Evolutionary conservation across 2,888 invertebrate species (phyloP).

Genomic region (Leucoptera coffeella): DNA sequence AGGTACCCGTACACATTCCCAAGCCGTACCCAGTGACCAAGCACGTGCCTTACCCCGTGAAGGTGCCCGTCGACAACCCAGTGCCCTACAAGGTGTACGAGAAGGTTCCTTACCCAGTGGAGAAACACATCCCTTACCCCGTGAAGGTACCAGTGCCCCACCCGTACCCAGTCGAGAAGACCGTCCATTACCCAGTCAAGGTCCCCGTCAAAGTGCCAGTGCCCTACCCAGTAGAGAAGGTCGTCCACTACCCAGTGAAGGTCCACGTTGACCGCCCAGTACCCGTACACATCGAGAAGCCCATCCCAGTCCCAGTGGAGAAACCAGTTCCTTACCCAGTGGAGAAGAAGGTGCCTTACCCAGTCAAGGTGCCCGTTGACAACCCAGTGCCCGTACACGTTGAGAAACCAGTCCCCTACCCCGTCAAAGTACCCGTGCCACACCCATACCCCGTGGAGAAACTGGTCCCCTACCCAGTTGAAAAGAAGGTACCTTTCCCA

Average conservation of each 20-base stretch:
- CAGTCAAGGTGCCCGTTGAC: slow-evolving; percentile 62
- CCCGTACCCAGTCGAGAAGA: slow-evolving; percentile 69
- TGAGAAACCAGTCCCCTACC: slow-evolving; percentile 71
- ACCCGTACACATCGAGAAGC: slow-evolving; percentile 62
- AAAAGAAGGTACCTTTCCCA: slow-evolving; percentile 59
- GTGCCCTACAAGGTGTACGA: slow-evolving; percentile 62
- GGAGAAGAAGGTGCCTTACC: slow-evolving; percentile 64
- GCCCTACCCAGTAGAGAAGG: slow-evolving; percentile 70
- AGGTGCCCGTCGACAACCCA: slow-evolving; percentile 52
- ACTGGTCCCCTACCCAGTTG: slow-evolving; percentile 59
- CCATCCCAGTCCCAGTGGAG: slow-evolving; percentile 64
- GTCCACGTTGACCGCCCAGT: slow-evolving; percentile 64
- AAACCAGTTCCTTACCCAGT: slow-evolving; percentile 71
- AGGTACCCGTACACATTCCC: slow-evolving; percentile 61
- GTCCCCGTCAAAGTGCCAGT: slow-evolving; percentile 66
- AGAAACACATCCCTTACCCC: slow-evolving; percentile 60
- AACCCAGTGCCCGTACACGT: slow-evolving; percentile 69
- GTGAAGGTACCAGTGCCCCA: slow-evolving; percentile 66
- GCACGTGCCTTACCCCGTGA: slow-evolving; percentile 52
- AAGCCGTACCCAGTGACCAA: slow-evolving; percentile 65
- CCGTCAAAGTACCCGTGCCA: slow-evolving; percentile 67
- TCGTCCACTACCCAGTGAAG: slow-evolving; percentile 64
- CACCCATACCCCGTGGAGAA: slow-evolving; percentile 65
- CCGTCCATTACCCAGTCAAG: slow-evolving; percentile 59
- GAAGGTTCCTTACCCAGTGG: slow-evolving; percentile 58